Evolutionary conservation across 2,797 vertebrate species (phyloP).

Genomic region (Lacerta bilineata): DNA sequence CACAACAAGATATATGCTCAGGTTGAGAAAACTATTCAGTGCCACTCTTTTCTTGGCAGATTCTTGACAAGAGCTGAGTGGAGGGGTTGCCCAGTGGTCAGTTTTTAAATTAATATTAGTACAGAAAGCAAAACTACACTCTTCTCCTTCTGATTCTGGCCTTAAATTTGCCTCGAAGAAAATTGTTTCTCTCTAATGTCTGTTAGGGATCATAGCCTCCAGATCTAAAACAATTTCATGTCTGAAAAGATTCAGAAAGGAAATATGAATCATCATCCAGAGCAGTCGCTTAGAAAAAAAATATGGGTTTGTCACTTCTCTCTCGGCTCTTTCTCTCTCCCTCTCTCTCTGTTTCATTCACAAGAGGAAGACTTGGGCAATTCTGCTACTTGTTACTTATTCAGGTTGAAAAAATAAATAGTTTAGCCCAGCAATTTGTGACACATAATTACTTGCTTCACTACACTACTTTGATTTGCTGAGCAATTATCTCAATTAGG

Average conservation of each 20-base stretch:
- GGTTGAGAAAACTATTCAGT: neutral
- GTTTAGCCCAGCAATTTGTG: constrained; percentile 55
- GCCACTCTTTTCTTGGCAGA: neutral
- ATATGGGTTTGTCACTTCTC: constrained; percentile 21
- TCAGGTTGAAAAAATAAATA: constrained; percentile 39
- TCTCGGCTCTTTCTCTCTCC: constrained; percentile 1
- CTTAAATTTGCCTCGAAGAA: constrained; percentile 25
- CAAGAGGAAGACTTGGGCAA: constrained; percentile 23
- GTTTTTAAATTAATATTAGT: constrained; percentile 22
- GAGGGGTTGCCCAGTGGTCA: neutral
- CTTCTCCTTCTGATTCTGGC: constrained; percentile 2
- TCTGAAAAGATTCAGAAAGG: constrained; percentile 51
- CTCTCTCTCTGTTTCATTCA: neutral
- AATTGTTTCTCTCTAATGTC: constrained; percentile 28
- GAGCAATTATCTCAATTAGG: constrained; percentile 63
- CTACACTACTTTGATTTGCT: constrained; percentile 65
- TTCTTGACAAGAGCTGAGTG: constrained; percentile 3
- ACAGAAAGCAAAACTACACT: constrained; percentile 11
- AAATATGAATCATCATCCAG: constrained; percentile 8
- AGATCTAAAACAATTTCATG: constrained; percentile 36
- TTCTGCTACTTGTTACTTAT: constrained; percentile 26
- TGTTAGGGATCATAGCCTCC: constrained; percentile 32
- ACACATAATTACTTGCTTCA: constrained; percentile 63
- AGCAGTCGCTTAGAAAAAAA: constrained; percentile 12
- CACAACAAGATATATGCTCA: neutral